Conservation (phyloP, 2,113 vertebrate species). For the Microtus ochrogaster region DNA sequence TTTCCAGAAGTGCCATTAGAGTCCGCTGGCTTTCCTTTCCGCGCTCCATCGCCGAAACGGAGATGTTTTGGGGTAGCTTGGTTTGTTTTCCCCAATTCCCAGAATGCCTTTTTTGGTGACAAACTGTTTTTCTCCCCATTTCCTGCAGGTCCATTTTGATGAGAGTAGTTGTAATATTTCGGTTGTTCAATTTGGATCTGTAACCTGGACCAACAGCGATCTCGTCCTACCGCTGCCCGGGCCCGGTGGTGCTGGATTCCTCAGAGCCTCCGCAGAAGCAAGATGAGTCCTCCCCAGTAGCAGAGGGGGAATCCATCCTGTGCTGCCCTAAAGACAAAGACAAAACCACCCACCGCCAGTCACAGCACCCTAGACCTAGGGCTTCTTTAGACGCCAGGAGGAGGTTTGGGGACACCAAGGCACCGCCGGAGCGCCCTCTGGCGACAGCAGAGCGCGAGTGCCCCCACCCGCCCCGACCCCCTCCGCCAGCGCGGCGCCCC, state of each 20-base stretch:
- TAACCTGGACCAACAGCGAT: neutral
- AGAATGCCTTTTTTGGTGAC: neutral
- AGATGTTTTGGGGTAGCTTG: neutral
- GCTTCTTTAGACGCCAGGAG: neutral
- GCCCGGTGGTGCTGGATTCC: slow-evolving; percentile 64
- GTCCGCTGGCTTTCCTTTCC: neutral
- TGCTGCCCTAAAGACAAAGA: neutral
- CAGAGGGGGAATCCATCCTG: neutral
- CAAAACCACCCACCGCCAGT: neutral
- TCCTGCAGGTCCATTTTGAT: neutral
- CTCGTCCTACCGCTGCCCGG: slow-evolving; percentile 63
- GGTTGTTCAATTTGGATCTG: neutral
- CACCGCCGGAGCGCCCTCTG: slow-evolving; percentile 74
- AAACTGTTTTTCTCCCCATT: neutral
- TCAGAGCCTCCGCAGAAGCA: neutral
- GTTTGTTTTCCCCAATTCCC: neutral
- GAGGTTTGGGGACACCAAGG: neutral
- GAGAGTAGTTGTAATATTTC: neutral
- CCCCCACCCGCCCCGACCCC: neutral
- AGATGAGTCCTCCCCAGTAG: neutral
- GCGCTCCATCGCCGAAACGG: neutral
- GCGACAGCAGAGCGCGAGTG: neutral
- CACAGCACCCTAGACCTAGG: neutral
- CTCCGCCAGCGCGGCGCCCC: slow-evolving; percentile 56
- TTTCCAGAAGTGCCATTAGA: neutral